A percentile compares a stretch with the other conserved stretches of the same genome.
Conservation (phyloP, 2,888 invertebrate species). For the Acleris sparsana region DNA sequence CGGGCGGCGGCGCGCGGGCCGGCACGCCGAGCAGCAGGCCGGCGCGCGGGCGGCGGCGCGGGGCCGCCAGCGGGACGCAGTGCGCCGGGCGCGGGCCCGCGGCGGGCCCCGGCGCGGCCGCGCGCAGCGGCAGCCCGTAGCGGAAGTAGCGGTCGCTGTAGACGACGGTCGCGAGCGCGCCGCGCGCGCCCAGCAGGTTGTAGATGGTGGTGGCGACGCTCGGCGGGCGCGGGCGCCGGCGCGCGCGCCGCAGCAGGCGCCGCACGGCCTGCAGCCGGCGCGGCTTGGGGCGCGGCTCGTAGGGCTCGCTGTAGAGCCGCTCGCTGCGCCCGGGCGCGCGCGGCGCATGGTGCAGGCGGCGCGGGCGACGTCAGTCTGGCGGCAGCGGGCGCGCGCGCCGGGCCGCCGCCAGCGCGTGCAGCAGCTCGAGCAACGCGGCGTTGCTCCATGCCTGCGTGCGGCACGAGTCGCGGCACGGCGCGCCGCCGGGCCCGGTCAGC, state of each 20-base stretch:
- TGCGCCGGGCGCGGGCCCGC: conserved; percentile 38
- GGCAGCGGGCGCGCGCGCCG: conserved; percentile 60
- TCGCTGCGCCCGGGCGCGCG: conserved; percentile 97
- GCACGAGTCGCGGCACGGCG: conserved; percentile 93
- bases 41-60: conserved; percentile 40
- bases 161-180: conserved; percentile 66
- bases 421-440: conserved; percentile 93
- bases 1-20: conserved; percentile 37
- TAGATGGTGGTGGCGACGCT: conserved; percentile 26
- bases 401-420: conserved; percentile 81
- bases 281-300: conserved; percentile 58
- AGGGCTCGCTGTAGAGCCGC: conserved; percentile 85
- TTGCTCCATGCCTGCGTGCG: conserved; percentile 99
- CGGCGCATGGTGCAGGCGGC: conserved; percentile 85
- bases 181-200: conserved; percentile 41
- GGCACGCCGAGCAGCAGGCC: conserved; percentile 36
- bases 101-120: conserved; percentile 44
- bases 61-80: conserved; percentile 29
- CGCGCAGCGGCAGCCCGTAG: conserved; percentile 68
- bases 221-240: conserved; percentile 46
- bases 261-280: conserved; percentile 46
- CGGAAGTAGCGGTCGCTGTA: conserved; percentile 80
- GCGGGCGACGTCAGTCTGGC: conserved; percentile 65
- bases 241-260: conserved; percentile 45
- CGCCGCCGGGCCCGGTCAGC: conserved; percentile 94